Base-by-base conservation (phyloP, 2,797 vertebrate genomes). In the Lemur catta region DNA sequence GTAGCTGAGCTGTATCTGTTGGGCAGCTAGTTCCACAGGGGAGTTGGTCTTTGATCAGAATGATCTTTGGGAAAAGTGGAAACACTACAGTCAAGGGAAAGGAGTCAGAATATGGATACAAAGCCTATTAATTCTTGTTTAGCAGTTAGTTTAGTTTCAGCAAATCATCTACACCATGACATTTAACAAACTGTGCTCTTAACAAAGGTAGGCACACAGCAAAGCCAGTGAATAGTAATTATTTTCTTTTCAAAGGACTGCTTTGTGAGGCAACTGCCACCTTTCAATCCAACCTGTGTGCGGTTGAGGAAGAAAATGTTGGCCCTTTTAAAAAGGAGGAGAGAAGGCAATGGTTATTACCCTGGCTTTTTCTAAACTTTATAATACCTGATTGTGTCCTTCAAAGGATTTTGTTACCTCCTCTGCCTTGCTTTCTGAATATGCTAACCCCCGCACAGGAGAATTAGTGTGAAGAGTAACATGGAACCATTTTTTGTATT, bases 221-320 rank as follows among this genome's bases (percentile, higher is more conserved):
- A 92, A 96, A 97, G 57, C 90, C 48, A 28, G 63, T 88, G 41
- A 89, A 78, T 89, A 71, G 94, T 90, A 97, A 97, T 98, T 97
- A 97, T 90, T 97, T 97, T 93, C 96, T 97, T 96, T 97, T 96
- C 93, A 96, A 97, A 97, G 69, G 57, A 24, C 52, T 88, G 65
- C 89, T 97, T 97, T 97, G 89, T 97, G 84, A 94, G 84, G 91
- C 72, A 92, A 48, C 97, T 97, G 95, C 94, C 72, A 95, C 97
- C 91, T 98, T 89, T 94, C 89, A 96, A 7, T 97, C 67, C 30
- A 96, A 82, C 72, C 84, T 91, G 26, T 96, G 35, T 87, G 65
- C 48, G 78, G 48, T 69, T 72, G 84, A 95, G 93, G 75, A 46
- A 85, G 89, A 94, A 96, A 93, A 26, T 91, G 41, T 79, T 91